Percentiles rank a stretch among this genome's conserved stretches.
Evolutionary conservation across 2,888 invertebrate genomes (phyloP).

Genomic region (Drosophila borealis): DNA sequence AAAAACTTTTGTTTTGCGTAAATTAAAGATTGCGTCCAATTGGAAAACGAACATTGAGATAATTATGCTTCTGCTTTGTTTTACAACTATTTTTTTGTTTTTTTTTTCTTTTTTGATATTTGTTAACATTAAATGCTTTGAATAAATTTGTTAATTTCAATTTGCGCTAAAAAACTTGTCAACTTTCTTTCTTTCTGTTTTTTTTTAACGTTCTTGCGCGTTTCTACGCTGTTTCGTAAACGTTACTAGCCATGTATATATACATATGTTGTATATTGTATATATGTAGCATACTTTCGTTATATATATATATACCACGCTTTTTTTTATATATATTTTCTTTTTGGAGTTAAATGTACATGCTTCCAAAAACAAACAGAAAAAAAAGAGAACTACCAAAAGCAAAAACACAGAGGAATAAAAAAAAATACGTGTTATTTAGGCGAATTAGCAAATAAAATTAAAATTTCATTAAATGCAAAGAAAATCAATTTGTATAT

Average conservation of each 20-base stretch:
- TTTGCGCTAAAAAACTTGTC: conserved; percentile 52
- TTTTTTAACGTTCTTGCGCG: conserved; percentile 6
- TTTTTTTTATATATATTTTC: conserved; percentile 6
- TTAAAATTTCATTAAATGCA: conserved; percentile 59
- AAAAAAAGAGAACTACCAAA: neutral
- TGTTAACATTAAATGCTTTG: conserved; percentile 56
- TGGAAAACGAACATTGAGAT: conserved; percentile 12
- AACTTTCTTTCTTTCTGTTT: neutral
- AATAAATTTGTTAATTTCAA: conserved; percentile 36
- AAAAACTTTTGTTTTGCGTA: neutral
- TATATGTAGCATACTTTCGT: conserved; percentile 8
- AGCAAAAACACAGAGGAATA: conserved; percentile 11
- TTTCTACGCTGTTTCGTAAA: conserved; percentile 27
- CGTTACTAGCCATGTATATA: conserved; percentile 20
- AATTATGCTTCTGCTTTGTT: conserved; percentile 17
- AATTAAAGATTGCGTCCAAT: conserved; percentile 9
- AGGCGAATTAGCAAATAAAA: conserved; percentile 24
- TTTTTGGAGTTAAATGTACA: conserved; percentile 30
- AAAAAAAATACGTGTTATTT: conserved; percentile 28
- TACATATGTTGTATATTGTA: neutral
- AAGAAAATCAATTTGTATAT: conserved; percentile 36
- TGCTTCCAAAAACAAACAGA: conserved; percentile 25
- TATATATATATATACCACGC: conserved; percentile 8
- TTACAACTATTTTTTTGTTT: conserved; percentile 21
- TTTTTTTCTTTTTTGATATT: conserved; percentile 2